Evolutionary conservation across 92 coral and sea anemone genomes (phyloP).

Genomic region (Porites evermanni): DNA sequence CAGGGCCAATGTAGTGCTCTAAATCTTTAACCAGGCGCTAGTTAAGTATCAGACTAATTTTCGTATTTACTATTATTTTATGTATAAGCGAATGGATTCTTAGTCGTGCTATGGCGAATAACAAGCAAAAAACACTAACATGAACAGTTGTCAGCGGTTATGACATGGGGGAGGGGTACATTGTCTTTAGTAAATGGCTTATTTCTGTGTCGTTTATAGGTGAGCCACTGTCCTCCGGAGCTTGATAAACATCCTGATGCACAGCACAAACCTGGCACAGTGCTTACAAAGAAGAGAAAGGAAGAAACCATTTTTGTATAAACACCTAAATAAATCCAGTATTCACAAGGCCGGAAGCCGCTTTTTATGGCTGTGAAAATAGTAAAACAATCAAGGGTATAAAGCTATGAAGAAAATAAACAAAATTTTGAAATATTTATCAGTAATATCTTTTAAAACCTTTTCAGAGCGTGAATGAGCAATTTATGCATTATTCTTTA

Average conservation of each 20-base stretch:
- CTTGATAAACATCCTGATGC: constrained; percentile 97
- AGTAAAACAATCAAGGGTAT: not conserved
- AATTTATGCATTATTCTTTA: too few species aligned
- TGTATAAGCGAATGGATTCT: too few species aligned
- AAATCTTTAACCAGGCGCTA: too few species aligned
- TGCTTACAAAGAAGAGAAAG: constrained; percentile 95
- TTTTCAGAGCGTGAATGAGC: too few species aligned
- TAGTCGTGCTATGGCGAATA: too few species aligned
- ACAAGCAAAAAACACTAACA: too few species aligned
- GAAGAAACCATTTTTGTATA: constrained; percentile 98
- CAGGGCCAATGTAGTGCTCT: too few species aligned
- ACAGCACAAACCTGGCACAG: constrained; percentile 98
- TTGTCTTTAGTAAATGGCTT: not conserved
- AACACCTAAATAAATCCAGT: not conserved
- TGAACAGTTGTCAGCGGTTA: too few species aligned
- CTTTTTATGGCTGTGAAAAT: not conserved
- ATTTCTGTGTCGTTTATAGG: constrained; percentile 59
- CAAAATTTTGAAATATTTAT: not conserved
- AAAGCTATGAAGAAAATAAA: not conserved
- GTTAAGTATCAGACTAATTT: too few species aligned
- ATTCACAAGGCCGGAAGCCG: not conserved
- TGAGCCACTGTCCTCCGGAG: constrained; percentile 90
- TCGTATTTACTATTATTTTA: too few species aligned
- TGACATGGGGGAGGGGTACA: not conserved
- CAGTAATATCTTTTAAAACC: too few species aligned